Evolutionary conservation across 2,113 vertebrate species (phyloP), one percentile per base, ranked within the genome.

Genomic region (Nycticryphes semicollaris): DNA sequence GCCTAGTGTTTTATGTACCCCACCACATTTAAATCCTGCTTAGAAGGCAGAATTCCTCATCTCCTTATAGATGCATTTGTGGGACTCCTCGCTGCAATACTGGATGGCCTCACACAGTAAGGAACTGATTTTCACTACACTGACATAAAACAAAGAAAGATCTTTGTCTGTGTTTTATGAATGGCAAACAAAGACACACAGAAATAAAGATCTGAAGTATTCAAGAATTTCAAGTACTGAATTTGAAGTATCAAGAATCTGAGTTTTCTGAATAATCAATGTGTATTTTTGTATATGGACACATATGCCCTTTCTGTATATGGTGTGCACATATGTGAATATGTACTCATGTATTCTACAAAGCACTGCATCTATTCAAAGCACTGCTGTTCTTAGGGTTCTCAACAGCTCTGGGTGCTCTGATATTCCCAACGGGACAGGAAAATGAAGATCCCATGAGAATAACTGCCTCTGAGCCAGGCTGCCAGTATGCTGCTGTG

Each of bases 381-480:
- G 7, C 6, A 27, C 54, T 56, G 35, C 33, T 39, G 18, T 33
- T 76, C 24, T 35, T 39, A 48, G 21, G 12, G 41, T 62, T 27
- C 24, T 62, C 35, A 80, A 33, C 33, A 84, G 24, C 48, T 80
- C 57, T 45, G 33, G 60, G 30, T 19, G 24, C 16, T 74, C 63
- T 57, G 57, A 11, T 68, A 54, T 74, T 83, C 63, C 35, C 63
- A 64, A 8, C 0, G 2, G 31, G 16, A 50, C 19, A 50, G 41
- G 41, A 89, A 66, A 57, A 48, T 0, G 6, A 73, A 41, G 23
- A 6, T 56, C 15, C 14, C 35, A 4, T 37, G 48, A 53, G 23
- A 73, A 69, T 8, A 69, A 1, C 9, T 0, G 1, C 21, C 2
- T 2, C n/a, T 21, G 18, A 73, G 35, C 25, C 63, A 68, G 27